Evolutionary conservation across 2,113 vertebrate species (phyloP), one percentile per base, ranked within the genome.

Genomic region (Saiga tatarica): DNA sequence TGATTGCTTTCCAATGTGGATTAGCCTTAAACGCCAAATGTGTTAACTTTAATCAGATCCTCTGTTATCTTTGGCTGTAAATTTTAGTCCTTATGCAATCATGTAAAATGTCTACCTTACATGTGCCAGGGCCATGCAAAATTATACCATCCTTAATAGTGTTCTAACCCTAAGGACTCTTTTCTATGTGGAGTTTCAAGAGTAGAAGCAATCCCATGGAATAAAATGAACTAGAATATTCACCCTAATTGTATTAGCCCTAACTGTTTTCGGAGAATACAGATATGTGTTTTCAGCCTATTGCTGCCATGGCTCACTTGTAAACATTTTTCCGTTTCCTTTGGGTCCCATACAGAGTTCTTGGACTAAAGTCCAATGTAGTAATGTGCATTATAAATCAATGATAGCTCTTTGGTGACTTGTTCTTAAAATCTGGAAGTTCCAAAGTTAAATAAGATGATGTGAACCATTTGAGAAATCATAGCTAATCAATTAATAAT

Each of bases 21-120:
- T 96, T 95, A 95, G 97, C 97, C 97, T 98, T 97, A 98, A 96
- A 92, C 1, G 16, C 71, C 23, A 59, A 67, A 60, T 53, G 53
- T 96, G 86, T 97, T 93, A 52, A 88, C 23, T 10, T 94, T 90
- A 39, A 94, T 96, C 83, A 90, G 62, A 94, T 87, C 17, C 53
- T 92, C 36, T 96, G 39, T 96, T 91, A 52, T 55, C 64, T 33
- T 14, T 78, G 60, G 62, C 88, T 97, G 92, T 94, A 85, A 79
- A 87, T 67, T 95, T 96, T 87, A 91, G 55, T 94, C 83, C 87
- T 71, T 93, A 89, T 97, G 78, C 89, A 87, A 67, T 94, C 89
- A 95, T 79, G 36, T 93, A 89, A 90, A 96, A 83, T 84, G 62
- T 95, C 81, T 95, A 92, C 95, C 79, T 86, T 84, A 23, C 12